Conservation (phyloP, 2,888 invertebrate species). For the Cerastis leucographa region DNA sequence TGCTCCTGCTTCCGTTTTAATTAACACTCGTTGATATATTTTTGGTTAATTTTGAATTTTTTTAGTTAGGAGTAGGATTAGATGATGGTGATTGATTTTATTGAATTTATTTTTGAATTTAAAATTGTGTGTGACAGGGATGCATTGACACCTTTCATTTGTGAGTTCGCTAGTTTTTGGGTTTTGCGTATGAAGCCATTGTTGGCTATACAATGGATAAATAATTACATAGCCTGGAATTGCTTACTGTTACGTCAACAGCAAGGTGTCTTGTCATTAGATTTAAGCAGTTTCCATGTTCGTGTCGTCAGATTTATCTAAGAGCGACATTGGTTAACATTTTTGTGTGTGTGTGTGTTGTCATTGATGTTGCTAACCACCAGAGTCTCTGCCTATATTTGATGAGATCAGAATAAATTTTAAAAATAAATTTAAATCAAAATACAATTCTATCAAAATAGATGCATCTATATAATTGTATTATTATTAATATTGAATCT, state of each 20-base stretch:
- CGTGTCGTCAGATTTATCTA: neutral
- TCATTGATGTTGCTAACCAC: neutral
- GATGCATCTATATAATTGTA: conserved; percentile 25
- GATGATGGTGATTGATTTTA: conserved; percentile 54
- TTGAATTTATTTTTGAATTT: conserved; percentile 10
- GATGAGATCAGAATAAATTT: neutral
- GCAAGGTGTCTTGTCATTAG: neutral
- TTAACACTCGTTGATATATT: conserved; percentile 74
- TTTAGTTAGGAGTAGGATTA: conserved; percentile 35
- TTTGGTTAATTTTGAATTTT: conserved; percentile 59
- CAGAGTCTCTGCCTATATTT: neutral
- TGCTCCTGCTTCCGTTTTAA: conserved; percentile 79
- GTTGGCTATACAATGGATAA: neutral
- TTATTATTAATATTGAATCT: conserved; percentile 23
- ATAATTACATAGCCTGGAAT: neutral
- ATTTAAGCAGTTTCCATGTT: neutral
- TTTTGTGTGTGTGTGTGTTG: too few relatives aligned
- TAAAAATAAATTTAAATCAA: conserved; percentile 15
- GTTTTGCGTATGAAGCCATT: neutral
- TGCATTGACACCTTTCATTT: conserved; percentile 1
- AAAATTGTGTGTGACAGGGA: neutral
- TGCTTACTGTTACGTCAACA: neutral
- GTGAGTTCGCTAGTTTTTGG: neutral
- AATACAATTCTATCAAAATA: conserved; percentile 17
- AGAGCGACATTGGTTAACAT: neutral